These are phyloP conservation scores for Heliconius himera DNA, from an alignment of 1,140 invertebrate genomes.

Conservation along the genomic window DNA sequence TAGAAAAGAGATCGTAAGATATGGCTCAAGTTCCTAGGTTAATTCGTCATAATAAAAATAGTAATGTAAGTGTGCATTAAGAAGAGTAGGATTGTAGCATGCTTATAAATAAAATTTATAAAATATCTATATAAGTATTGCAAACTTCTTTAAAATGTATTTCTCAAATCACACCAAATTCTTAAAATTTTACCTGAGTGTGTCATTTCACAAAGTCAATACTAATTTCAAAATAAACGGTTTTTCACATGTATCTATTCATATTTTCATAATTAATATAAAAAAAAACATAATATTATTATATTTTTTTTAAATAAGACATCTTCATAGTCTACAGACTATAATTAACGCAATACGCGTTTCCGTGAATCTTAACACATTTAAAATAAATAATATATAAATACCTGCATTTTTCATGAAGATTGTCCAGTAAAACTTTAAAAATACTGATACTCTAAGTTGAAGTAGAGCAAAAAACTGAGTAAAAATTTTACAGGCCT, in stretches of 20 bases:
- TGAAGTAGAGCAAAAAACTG: neutral
- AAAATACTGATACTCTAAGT: neutral
- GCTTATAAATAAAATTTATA: no score
- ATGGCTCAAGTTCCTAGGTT: no score
- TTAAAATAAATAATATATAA: constrained; percentile 2
- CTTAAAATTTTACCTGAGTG: no score
- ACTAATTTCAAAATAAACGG: no score
- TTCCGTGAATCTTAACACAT: neutral
- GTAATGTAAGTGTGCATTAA: no score
- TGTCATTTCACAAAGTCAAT: no score
- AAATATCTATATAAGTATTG: no score
- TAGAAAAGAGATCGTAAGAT: no score
- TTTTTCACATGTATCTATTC: neutral
- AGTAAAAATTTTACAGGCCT: neutral
- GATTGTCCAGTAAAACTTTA: neutral
- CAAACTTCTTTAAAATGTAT: no score
- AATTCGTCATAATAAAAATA: no score
- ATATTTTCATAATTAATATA: neutral
- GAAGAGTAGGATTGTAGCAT: no score
- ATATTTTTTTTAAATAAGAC: neutral
- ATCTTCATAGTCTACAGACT: neutral
- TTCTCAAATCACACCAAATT: no score
- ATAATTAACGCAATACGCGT: constrained; percentile 19
- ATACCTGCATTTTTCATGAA: constrained; percentile 36
- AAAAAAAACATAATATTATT: neutral